A percentile compares a stretch with the other conserved stretches of the same genome.
Conservation (phyloP, 2,888 invertebrate species). For the Argyresthia goedartella region DNA sequence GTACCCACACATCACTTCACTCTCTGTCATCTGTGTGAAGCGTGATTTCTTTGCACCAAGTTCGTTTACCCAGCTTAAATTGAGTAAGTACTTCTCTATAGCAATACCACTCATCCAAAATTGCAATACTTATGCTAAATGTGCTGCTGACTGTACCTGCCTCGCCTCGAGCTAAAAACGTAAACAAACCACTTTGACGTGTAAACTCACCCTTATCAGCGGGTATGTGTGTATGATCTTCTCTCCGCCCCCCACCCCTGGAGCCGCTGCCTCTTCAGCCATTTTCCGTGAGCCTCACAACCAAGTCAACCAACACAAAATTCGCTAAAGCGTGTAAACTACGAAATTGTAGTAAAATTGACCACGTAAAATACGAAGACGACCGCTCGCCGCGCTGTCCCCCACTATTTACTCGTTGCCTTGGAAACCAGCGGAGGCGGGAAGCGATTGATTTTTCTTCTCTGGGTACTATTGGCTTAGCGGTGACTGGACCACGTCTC, state of each 20-base stretch:
- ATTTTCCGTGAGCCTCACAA: constrained; percentile 26
- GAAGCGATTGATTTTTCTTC: constrained; percentile 67
- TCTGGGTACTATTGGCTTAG: constrained; percentile 7
- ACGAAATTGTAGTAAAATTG: neutral
- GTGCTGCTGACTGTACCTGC: no score
- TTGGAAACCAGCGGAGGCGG: constrained; percentile 57
- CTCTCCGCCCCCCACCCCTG: constrained; percentile 61
- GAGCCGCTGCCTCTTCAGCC: constrained; percentile 42
- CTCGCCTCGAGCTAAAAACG: neutral
- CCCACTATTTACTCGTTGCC: constrained; percentile 65
- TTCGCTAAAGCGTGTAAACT: neutral
- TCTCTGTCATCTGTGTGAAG: no score
- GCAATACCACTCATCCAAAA: no score
- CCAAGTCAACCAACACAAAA: constrained; percentile 13
- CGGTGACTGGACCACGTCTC: no score
- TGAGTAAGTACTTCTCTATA: no score
- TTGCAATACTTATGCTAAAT: no score
- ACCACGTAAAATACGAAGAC: constrained; percentile 13
- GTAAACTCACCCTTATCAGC: constrained; percentile 80
- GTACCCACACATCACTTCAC: no score
- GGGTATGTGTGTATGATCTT: constrained; percentile 86
- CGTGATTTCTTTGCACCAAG: no score
- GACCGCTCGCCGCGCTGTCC: constrained; percentile 25
- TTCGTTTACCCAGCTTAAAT: no score
- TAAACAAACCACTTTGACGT: constrained; percentile 6